phyloP scores from a whole-genome alignment of 2,113 vertebrate genomes.

The Limanda limanda region DNA sequence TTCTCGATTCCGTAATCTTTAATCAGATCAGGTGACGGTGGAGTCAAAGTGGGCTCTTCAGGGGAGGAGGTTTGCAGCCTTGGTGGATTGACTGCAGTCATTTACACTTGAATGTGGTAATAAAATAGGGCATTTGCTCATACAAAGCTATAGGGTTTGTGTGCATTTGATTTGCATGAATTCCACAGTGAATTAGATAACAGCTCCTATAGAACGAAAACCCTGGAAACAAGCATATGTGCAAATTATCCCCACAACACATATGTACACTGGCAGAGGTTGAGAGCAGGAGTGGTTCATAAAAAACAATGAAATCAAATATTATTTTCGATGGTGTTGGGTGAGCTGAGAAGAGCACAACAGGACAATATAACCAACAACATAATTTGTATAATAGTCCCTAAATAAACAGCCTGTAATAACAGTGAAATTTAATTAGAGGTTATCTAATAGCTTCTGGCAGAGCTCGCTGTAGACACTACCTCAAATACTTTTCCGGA shows the following conservation, averaged over 20 bases:
- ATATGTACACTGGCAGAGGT: not conserved
- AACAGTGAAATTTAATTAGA: constrained; percentile 34
- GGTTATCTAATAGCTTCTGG: constrained; percentile 27
- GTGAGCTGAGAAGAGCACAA: constrained; percentile 2
- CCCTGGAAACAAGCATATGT: not conserved
- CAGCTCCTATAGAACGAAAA: not conserved
- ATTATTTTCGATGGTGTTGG: not conserved
- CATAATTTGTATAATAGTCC: constrained; percentile 1
- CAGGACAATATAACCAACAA: not conserved
- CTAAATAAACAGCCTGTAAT: constrained; percentile 24
- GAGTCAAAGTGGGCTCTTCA: constrained; percentile 19
- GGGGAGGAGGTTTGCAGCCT: not conserved
- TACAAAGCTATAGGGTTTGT: not conserved
- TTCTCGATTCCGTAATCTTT: constrained; percentile 4
- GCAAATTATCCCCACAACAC: not conserved
- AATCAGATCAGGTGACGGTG: constrained; percentile 32
- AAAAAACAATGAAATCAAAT: constrained; percentile 15
- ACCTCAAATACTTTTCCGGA: constrained; percentile 21
- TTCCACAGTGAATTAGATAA: not conserved
- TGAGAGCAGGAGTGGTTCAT: not conserved
- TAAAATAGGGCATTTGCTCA: constrained; percentile 9
- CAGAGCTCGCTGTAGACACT: constrained; percentile 7
- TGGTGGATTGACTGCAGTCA: not conserved
- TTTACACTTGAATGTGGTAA: constrained; percentile 19
- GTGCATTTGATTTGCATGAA: constrained; percentile 27